Evolutionary conservation across 2,888 invertebrate genomes (phyloP).

Genomic region (Odontothrips loti): DNA sequence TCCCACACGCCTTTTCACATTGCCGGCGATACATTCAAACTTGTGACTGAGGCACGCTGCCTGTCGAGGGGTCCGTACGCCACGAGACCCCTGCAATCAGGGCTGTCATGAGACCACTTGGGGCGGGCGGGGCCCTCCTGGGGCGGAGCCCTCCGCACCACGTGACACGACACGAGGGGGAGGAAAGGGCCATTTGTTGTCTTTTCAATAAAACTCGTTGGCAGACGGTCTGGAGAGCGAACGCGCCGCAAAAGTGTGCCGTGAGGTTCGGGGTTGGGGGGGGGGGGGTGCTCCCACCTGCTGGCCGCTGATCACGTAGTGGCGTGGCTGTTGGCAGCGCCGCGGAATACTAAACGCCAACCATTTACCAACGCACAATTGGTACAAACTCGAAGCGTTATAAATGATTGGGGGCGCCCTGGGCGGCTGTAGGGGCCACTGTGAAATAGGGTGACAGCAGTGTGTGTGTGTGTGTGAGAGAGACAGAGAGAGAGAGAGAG

Average conservation of each 20-base stretch:
- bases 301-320: constrained; percentile 9
- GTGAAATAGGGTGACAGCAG: background rate
- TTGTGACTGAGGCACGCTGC: too few species aligned
- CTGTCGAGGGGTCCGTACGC: background rate
- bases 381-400: constrained; percentile 26
- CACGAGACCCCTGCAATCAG: background rate
- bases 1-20: too few species aligned
- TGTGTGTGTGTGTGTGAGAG: background rate
- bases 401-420: constrained; percentile 7
- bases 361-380: constrained; percentile 23
- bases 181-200: constrained; percentile 13
- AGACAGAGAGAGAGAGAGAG: background rate
- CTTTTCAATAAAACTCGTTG: constrained; percentile 23
- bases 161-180: background rate
- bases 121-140: too few species aligned
- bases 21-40: too few species aligned
- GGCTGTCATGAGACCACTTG: too few species aligned
- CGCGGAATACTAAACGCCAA: constrained; percentile 7
- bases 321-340: constrained; percentile 7
- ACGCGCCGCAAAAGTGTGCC: background rate
- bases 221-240: background rate
- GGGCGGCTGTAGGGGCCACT: too few species aligned
- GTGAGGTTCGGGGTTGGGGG: background rate
- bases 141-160: background rate
- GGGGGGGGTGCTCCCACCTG: background rate